Evolutionary conservation across 2,113 vertebrate genomes (phyloP).

Genomic region (Girardinichthys multiradiatus): DNA sequence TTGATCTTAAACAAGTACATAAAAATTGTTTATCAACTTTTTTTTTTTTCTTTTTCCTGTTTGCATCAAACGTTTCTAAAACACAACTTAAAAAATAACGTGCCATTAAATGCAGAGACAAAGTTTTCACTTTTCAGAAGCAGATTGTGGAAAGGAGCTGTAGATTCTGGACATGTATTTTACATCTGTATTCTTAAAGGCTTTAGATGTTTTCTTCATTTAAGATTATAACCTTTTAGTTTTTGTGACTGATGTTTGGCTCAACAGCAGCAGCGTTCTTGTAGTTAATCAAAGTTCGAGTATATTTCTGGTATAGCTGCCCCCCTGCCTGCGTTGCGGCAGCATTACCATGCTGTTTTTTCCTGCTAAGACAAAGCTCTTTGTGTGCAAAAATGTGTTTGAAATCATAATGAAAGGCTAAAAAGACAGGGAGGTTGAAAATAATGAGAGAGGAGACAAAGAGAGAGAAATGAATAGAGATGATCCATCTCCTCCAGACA

Average conservation of each 20-base stretch:
- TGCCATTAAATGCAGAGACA: slow-evolving; percentile 3
- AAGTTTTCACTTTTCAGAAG: neutral
- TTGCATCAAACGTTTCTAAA: too few species aligned
- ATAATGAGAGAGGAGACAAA: slow-evolving; percentile 37
- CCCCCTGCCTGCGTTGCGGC: neutral
- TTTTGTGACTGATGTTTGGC: neutral
- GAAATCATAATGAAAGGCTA: slow-evolving; percentile 25
- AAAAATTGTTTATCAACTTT: too few species aligned
- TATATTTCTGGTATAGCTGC: slow-evolving; percentile 10
- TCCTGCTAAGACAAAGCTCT: slow-evolving; percentile 17
- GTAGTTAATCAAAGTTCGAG: slow-evolving; percentile 19
- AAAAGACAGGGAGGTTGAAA: slow-evolving; percentile 17
- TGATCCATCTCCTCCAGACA: slow-evolving; percentile 52
- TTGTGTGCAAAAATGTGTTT: slow-evolving; percentile 26
- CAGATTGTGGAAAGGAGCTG: slow-evolving; percentile 1
- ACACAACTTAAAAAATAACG: too few species aligned
- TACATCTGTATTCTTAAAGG: neutral
- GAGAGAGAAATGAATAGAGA: slow-evolving; percentile 40
- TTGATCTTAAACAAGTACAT: neutral
- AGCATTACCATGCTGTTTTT: slow-evolving; percentile 11
- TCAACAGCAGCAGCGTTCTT: slow-evolving; percentile 9
- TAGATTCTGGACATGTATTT: neutral
- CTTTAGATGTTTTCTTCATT: neutral
- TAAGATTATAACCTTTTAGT: slow-evolving; percentile 7
- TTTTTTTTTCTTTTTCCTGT: too few species aligned